Base-by-base conservation (phyloP, 2,888 invertebrate species). In the Acleris laterana region DNA sequence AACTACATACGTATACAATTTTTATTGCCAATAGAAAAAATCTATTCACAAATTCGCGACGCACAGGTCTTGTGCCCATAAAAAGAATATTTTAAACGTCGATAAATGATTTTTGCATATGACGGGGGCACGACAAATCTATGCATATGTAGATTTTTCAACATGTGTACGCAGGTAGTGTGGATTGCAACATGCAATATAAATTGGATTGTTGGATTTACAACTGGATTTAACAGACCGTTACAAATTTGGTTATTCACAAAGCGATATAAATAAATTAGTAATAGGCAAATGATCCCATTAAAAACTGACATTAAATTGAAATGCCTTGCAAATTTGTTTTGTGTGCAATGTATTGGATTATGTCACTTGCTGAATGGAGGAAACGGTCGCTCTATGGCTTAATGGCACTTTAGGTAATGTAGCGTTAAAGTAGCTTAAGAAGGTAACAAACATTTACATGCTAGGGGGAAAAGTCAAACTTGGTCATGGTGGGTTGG, bases 61-160 rank as follows among this genome's bases (percentile, higher is more conserved):
- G 85, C 82, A 79, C 77, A 76, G 81, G 84, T 82, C 90, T 87
- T 88, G 88, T 84, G 89, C 87, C 85, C 72, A 70, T 74, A 84
- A 82, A 85, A 89, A 85, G 80, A 82, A 85, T 83, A 38, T 85
- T 89, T 88, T 88, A 88, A 90, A 89, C 82, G 82, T 81, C 84
- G 81, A 87, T 89, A 91, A 92, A 91, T 87, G 89, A 88, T 89
- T 92, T 93, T 92, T 90, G 87, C 92, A 93, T 92, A 91, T 90
- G 90, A 83, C 85, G 72, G 72, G 78, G 78, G 78, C 69, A 74
- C 66, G 70, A 71, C 62, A 62, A 70, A 70, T 68, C 61, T 69
- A 79, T 81, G 78, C 78, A 76, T 77, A 87, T 89, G 87, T 80
- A 82, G 77, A 84, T 88, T 87, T 83, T 70, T 78, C 82, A 84